Conservation (phyloP, 2,888 invertebrate genomes). For the Tribolium freemani region DNA sequence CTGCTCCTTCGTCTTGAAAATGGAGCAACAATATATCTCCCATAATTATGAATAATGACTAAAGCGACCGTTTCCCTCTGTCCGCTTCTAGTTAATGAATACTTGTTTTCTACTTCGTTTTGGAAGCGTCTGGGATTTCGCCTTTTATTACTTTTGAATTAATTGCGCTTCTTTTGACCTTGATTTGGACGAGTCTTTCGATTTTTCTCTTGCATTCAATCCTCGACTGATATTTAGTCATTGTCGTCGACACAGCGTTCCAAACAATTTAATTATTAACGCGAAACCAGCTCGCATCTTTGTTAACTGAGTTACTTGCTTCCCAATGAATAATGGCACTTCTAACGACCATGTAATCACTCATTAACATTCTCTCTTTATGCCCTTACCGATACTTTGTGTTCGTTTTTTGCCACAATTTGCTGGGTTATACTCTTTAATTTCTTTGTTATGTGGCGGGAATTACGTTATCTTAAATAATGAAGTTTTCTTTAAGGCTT, state of each 20-base stretch:
- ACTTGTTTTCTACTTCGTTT: slow-evolving; percentile 41
- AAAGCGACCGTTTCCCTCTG: slow-evolving; percentile 42
- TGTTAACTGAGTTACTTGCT: slow-evolving; percentile 50
- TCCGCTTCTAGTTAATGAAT: slow-evolving; percentile 44
- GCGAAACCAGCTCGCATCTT: slow-evolving; percentile 53
- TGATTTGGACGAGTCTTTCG: background rate
- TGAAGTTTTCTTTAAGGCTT: slow-evolving; percentile 40
- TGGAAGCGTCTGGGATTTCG: slow-evolving; percentile 21
- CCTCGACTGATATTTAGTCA: slow-evolving; percentile 49
- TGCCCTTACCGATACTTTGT: background rate
- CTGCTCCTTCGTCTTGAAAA: slow-evolving; percentile 36
- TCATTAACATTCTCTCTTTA: slow-evolving; percentile 52
- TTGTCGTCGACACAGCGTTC: slow-evolving; percentile 50
- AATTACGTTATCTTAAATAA: slow-evolving; percentile 41
- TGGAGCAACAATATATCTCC: slow-evolving; percentile 42
- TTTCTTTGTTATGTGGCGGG: slow-evolving; percentile 4
- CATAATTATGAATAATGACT: slow-evolving; percentile 46
- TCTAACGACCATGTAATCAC: slow-evolving; percentile 54
- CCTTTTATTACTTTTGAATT: slow-evolving; percentile 28
- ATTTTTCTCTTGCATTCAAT: slow-evolving; percentile 41
- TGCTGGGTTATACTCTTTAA: background rate
- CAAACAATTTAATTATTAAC: slow-evolving; percentile 57
- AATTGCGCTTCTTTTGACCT: slow-evolving; percentile 27
- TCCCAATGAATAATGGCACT: slow-evolving; percentile 53
- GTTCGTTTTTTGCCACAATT: background rate